These are phyloP conservation scores for Drosophila pseudotakahashii DNA, from an alignment of 2,888 invertebrate species.

Conservation along the genomic window DNA sequence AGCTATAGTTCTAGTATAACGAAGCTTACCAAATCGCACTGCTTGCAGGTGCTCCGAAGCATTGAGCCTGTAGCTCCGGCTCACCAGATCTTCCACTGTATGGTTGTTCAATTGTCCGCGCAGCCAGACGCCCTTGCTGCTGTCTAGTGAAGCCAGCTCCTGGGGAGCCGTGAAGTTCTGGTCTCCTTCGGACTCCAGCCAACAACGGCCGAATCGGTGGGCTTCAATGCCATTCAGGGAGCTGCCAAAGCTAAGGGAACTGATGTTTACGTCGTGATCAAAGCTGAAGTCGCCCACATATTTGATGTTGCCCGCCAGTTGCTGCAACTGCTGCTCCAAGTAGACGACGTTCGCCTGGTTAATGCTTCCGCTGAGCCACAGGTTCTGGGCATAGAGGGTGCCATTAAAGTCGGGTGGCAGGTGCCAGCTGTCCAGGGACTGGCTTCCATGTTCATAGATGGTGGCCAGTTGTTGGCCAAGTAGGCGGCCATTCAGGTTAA, in stretches of 20 bases:
- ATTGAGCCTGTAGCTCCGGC: constrained; percentile 85
- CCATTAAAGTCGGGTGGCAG: constrained; percentile 72
- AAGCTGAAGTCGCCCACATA: constrained; percentile 80
- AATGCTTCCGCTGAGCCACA: constrained; percentile 78
- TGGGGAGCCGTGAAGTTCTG: constrained; percentile 82
- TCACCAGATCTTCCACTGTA: constrained; percentile 83
- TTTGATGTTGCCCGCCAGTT: constrained; percentile 78
- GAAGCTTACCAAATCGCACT: constrained; percentile 83
- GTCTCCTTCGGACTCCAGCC: constrained; percentile 81
- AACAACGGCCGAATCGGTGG: constrained; percentile 83
- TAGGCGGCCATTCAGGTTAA: constrained; percentile 71
- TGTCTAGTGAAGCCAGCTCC: constrained; percentile 61
- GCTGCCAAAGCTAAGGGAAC: constrained; percentile 83
- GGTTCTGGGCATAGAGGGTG: constrained; percentile 81
- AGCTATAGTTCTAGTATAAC: neutral
- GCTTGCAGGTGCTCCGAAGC: constrained; percentile 84
- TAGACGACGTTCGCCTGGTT: constrained; percentile 67
- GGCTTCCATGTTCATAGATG: constrained; percentile 60
- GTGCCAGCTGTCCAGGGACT: constrained; percentile 51
- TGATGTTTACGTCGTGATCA: constrained; percentile 77
- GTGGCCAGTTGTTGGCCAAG: constrained; percentile 57
- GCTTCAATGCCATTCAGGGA: constrained; percentile 84
- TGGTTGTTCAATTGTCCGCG: constrained; percentile 84
- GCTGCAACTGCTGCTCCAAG: constrained; percentile 73
- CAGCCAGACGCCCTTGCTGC: constrained; percentile 61